A percentile compares a stretch with the other conserved stretches of the same genome.
Evolutionary conservation across 2,797 vertebrate genomes (phyloP).

Genomic region (Potorous gilbertii): DNA sequence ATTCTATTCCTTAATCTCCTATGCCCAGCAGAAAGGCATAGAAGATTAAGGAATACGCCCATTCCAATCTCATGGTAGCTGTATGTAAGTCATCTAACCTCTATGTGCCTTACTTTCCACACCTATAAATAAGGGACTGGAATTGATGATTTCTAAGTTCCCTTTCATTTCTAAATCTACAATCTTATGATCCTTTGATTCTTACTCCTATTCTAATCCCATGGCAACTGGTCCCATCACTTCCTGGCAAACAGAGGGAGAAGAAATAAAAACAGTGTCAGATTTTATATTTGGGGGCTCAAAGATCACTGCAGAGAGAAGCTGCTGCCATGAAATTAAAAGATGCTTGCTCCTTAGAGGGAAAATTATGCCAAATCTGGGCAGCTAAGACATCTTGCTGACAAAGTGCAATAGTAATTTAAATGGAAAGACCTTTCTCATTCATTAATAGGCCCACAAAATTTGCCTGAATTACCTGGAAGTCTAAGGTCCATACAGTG

Average conservation of each 20-base stretch:
- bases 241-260: neutral
- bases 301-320: neutral
- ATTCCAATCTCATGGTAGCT: neutral
- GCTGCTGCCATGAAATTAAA: neutral
- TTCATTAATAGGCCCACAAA: too few relatives aligned
- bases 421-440: too few relatives aligned
- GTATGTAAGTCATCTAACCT: neutral
- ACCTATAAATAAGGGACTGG: neutral
- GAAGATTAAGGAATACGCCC: neutral
- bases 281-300: neutral
- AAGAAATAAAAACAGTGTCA: neutral
- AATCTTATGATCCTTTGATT: neutral
- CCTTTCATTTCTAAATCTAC: neutral
- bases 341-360: neutral
- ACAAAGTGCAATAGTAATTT: neutral
- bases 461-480: too few relatives aligned
- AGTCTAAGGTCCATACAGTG: too few relatives aligned
- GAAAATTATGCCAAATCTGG: neutral
- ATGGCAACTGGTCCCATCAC: neutral
- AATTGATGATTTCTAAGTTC: neutral
- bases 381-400: neutral
- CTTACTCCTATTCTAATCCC: neutral
- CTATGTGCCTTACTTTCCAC: neutral
- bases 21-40: neutral
- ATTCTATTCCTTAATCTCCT: too few relatives aligned